These are phyloP conservation scores for Pomphorhynchus laevis DNA, from an alignment of 1,140 invertebrate genomes.

Conservation along the genomic window DNA sequence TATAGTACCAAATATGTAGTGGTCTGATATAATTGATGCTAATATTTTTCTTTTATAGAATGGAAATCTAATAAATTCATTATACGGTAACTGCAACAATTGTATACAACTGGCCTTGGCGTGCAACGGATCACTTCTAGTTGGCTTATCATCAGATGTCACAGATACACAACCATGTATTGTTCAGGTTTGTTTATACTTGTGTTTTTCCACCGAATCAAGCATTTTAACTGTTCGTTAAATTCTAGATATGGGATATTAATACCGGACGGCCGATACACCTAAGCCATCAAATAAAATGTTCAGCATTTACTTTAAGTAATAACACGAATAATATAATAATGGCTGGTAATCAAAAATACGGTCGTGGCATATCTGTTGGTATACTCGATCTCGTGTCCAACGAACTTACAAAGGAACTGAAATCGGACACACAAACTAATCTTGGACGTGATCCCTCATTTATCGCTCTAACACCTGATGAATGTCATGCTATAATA, in stretches of 20 bases:
- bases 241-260: slow-evolving; percentile 8
- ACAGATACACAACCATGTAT: background rate
- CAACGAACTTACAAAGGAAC: slow-evolving; percentile 9
- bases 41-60: background rate
- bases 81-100: background rate
- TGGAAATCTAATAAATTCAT: slow-evolving; percentile 1
- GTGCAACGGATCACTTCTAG: slow-evolving; percentile 7
- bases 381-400: slow-evolving; percentile 6
- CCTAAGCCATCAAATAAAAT: slow-evolving; percentile 10
- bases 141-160: slow-evolving; percentile 6
- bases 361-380: slow-evolving; percentile 7
- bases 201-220: background rate
- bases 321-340: slow-evolving; percentile 6
- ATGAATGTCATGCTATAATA: slow-evolving; percentile 8
- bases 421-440: slow-evolving; percentile 6
- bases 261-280: slow-evolving; percentile 5
- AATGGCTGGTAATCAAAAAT: slow-evolving; percentile 10
- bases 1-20: too few relatives aligned
- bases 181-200: background rate
- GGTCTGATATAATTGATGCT: background rate
- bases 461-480: slow-evolving; percentile 6
- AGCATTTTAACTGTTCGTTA: background rate
- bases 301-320: slow-evolving; percentile 6
- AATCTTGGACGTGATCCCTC: slow-evolving; percentile 4
- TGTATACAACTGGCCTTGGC: slow-evolving; percentile 4